Conservation (phyloP, 92 coral and sea anemone species). For the Pocillopora grandis region DNA sequence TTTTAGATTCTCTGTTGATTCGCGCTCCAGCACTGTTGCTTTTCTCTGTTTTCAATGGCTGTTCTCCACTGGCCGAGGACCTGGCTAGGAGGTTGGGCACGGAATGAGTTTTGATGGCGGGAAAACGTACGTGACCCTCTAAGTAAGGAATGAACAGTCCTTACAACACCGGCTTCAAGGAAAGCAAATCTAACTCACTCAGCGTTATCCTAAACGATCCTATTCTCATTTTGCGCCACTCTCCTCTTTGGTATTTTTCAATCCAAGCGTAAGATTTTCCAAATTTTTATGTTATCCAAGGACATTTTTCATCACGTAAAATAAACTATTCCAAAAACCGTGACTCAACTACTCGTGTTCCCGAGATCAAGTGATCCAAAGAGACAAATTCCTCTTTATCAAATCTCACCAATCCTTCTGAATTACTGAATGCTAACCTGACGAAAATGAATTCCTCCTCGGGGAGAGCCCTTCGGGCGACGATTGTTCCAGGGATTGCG, state of each 20-base stretch:
- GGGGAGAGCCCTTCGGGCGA: slow-evolving; percentile 18
- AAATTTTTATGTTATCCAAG: too few species aligned
- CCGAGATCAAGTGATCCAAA: too few species aligned
- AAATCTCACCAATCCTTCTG: too few species aligned
- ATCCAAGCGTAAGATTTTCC: too few species aligned
- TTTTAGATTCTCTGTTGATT: slow-evolving; percentile 70
- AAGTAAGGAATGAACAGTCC: slow-evolving; percentile 42
- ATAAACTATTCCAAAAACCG: too few species aligned
- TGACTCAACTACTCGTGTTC: too few species aligned
- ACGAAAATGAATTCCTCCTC: slow-evolving; percentile 44
- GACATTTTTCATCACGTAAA: too few species aligned
- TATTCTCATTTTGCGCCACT: too few species aligned
- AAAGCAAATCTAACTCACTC: neutral
- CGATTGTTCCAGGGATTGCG: slow-evolving; percentile 40
- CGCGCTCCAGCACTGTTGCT: slow-evolving; percentile 99
- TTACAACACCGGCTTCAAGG: slow-evolving; percentile 30
- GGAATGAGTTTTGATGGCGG: slow-evolving; percentile 97
- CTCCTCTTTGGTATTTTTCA: too few species aligned
- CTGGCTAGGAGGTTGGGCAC: slow-evolving; percentile 98
- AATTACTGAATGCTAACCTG: slow-evolving; percentile 24
- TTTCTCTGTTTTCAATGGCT: slow-evolving; percentile 65
- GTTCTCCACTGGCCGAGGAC: slow-evolving; percentile 72
- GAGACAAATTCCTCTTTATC: too few species aligned
- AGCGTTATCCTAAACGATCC: neutral
- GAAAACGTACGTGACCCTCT: slow-evolving; percentile 80